phyloP scores from a whole-genome alignment of 2,113 vertebrate species.

The Platichthys flesus region DNA sequence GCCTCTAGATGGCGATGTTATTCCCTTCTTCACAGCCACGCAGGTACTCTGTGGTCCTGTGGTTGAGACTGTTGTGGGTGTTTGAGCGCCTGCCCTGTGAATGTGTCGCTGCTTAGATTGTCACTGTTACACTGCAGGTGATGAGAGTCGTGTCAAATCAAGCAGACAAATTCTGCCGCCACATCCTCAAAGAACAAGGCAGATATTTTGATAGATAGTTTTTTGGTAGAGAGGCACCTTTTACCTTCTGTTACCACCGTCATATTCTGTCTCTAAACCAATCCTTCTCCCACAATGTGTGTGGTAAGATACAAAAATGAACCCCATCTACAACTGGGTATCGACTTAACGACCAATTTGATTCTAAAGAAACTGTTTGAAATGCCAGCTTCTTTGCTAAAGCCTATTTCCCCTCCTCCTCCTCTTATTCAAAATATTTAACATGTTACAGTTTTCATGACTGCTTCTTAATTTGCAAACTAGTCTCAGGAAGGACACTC shows the following conservation, averaged over 20 bases:
- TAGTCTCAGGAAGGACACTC: background rate
- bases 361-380: background rate
- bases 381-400: background rate
- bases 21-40: constrained; percentile 56
- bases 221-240: constrained; percentile 7
- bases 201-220: constrained; percentile 30
- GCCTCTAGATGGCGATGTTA: constrained; percentile 80
- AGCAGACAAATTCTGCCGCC: constrained; percentile 27
- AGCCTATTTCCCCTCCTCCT: background rate
- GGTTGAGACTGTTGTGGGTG: background rate
- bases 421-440: background rate
- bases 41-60: background rate
- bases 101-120: constrained; percentile 10
- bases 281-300: constrained; percentile 25
- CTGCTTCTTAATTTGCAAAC: background rate
- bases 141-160: constrained; percentile 33
- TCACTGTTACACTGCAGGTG: constrained; percentile 20
- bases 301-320: constrained; percentile 18
- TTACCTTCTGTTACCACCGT: constrained; percentile 9
- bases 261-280: constrained; percentile 15
- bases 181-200: constrained; percentile 22
- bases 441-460: background rate
- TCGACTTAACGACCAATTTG: constrained; percentile 13
- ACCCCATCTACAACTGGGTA: constrained; percentile 16
- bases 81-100: background rate